phyloP scores from a whole-genome alignment of 2,888 invertebrate species.

The Ophion ventricosus region DNA sequence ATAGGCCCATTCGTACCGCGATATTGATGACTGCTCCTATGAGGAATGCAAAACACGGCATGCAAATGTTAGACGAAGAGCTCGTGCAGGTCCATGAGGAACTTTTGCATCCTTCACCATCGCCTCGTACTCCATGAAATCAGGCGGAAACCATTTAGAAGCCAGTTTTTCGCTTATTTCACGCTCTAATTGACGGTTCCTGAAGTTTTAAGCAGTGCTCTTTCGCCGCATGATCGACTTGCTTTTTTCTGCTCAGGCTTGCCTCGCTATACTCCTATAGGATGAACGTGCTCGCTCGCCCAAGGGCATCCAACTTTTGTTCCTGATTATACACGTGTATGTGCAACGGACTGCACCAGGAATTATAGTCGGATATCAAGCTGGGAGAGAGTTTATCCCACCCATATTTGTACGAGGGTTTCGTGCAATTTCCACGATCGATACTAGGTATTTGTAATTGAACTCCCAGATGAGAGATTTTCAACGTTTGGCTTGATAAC shows the following conservation, averaged over 20 bases:
- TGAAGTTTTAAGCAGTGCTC: constrained; percentile 44
- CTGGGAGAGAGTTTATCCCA: constrained; percentile 15
- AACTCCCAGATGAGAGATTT: neutral
- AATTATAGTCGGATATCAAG: constrained; percentile 34
- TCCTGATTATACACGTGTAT: constrained; percentile 49
- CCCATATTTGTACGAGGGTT: constrained; percentile 23
- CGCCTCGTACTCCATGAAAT: constrained; percentile 27
- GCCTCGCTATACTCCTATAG: constrained; percentile 16
- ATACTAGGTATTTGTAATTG: neutral
- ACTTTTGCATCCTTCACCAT: neutral
- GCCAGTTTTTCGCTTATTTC: constrained; percentile 62
- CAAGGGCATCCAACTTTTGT: constrained; percentile 53
- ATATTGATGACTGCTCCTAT: constrained; percentile 21
- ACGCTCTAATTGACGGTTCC: constrained; percentile 63
- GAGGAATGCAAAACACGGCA: constrained; percentile 34
- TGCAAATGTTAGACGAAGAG: constrained; percentile 35
- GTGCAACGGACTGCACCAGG: constrained; percentile 35
- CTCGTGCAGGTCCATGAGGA: constrained; percentile 1
- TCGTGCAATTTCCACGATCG: neutral
- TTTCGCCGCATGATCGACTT: constrained; percentile 23
- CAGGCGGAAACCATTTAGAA: constrained; percentile 43
- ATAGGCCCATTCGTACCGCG: neutral
- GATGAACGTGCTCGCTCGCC: constrained; percentile 26
- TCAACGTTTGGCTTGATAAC: neutral
- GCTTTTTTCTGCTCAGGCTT: constrained; percentile 23